phyloP scores from a whole-genome alignment of 2,113 vertebrate species.

The Zootoca vivipara region DNA sequence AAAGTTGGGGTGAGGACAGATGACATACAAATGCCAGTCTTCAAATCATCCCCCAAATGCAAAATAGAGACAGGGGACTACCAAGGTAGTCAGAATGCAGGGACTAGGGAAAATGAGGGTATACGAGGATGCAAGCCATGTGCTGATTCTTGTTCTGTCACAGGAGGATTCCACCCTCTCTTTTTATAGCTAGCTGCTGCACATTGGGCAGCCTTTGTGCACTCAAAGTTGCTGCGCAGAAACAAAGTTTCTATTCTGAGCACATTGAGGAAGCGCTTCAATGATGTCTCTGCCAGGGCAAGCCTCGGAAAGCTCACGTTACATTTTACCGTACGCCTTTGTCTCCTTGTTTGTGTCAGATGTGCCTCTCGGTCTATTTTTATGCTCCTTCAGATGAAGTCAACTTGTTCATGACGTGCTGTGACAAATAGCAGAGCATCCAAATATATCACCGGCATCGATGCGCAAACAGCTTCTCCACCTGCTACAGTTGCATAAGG shows the following conservation, averaged over 20 bases:
- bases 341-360: constrained; percentile 57
- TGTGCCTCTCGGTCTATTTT: constrained; percentile 69
- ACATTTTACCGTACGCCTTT: constrained; percentile 36
- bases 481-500: constrained; percentile 60
- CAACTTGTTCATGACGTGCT: constrained; percentile 34
- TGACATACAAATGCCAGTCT: too few relatives aligned
- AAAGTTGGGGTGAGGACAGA: too few relatives aligned
- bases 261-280: constrained; percentile 49
- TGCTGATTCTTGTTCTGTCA: not conserved
- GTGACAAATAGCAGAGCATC: constrained; percentile 64
- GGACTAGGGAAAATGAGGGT: not conserved
- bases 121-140: not conserved
- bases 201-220: constrained; percentile 40
- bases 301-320: constrained; percentile 58
- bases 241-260: constrained; percentile 70
- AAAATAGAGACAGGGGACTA: not conserved
- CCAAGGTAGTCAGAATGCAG: not conserved
- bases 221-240: constrained; percentile 53
- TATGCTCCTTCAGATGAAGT: constrained; percentile 28
- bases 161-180: not conserved
- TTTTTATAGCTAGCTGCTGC: constrained; percentile 4
- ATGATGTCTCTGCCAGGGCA: constrained; percentile 19
- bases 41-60: too few relatives aligned
- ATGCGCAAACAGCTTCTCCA: constrained; percentile 27
- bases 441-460: not conserved